These are phyloP conservation scores for Sceloporus undulatus DNA, from an alignment of 2,113 vertebrate species.

Conservation along the genomic window DNA sequence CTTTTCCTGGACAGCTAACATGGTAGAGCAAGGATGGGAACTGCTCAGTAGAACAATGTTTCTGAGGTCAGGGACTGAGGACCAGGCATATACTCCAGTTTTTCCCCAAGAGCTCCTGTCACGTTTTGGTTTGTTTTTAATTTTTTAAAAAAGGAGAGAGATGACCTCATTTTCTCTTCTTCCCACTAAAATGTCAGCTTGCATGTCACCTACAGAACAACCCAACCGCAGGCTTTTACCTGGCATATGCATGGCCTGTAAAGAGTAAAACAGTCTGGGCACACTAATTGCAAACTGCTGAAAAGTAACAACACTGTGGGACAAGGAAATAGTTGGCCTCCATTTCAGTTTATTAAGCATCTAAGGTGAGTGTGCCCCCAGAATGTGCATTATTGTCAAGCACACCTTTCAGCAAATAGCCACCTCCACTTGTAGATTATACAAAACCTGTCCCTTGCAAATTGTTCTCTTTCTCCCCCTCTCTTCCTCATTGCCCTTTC, in stretches of 20 bases:
- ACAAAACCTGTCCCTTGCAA: conserved; percentile 53
- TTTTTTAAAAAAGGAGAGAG: conserved; percentile 3
- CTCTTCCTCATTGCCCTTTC: conserved; percentile 77
- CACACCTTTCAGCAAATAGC: conserved; percentile 52
- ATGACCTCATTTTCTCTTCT: conserved; percentile 50
- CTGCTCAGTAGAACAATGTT: background rate
- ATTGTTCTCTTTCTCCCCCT: conserved; percentile 23
- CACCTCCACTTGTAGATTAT: conserved; percentile 62
- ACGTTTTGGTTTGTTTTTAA: no score
- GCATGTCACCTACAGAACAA: conserved; percentile 63
- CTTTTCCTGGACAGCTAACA: no score
- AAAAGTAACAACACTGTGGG: conserved; percentile 53
- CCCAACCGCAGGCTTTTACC: conserved; percentile 56
- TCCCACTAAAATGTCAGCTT: conserved; percentile 64
- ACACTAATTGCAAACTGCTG: conserved; percentile 69
- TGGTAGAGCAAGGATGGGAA: no score
- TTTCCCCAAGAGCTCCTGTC: background rate
- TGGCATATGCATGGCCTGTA: conserved; percentile 18
- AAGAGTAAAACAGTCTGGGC: conserved; percentile 54
- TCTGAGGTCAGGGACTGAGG: background rate
- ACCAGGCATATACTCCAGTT: background rate
- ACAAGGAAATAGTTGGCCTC: conserved; percentile 56
- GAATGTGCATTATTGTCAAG: conserved; percentile 35
- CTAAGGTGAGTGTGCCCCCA: conserved; percentile 42
- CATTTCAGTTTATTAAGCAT: conserved; percentile 33